Evolutionary conservation across 2,888 invertebrate genomes (phyloP).

Genomic region (Thysanoteuthis rhombus): DNA sequence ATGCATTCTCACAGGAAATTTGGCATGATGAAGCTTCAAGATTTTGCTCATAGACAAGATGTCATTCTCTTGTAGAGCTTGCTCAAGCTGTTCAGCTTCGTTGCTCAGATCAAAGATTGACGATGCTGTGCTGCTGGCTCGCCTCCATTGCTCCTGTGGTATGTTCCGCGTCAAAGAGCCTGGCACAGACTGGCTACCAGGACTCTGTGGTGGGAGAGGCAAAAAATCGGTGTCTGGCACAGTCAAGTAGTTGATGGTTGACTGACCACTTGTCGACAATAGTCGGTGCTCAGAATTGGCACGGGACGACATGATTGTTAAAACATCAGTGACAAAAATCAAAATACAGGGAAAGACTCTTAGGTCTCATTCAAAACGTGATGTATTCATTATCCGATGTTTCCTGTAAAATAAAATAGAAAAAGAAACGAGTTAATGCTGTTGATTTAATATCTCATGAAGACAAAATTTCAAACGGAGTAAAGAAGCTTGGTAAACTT

Average conservation of each 20-base stretch:
- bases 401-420: not conserved
- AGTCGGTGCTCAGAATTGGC: slow-evolving; percentile 38
- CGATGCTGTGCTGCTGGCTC: slow-evolving; percentile 67
- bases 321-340: not conserved
- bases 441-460: too few relatives aligned
- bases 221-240: slow-evolving; percentile 38
- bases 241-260: slow-evolving; percentile 37
- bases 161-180: slow-evolving; percentile 38
- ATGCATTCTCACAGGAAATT: slow-evolving; percentile 50
- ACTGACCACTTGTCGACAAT: slow-evolving; percentile 36
- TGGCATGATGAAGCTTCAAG: slow-evolving; percentile 71
- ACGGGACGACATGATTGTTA: slow-evolving; percentile 26
- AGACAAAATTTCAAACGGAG: too few relatives aligned
- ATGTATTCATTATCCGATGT: not conserved
- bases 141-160: slow-evolving; percentile 35
- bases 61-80: slow-evolving; percentile 71
- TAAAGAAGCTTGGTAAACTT: too few relatives aligned
- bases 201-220: slow-evolving; percentile 33
- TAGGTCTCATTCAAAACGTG: not conserved
- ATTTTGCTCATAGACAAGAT: slow-evolving; percentile 70
- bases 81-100: slow-evolving; percentile 71
- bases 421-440: too few relatives aligned
- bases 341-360: not conserved
- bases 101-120: slow-evolving; percentile 69
- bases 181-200: slow-evolving; percentile 37